Base-by-base conservation (phyloP, 2,888 invertebrate genomes). In the Mesoligia furuncula region DNA sequence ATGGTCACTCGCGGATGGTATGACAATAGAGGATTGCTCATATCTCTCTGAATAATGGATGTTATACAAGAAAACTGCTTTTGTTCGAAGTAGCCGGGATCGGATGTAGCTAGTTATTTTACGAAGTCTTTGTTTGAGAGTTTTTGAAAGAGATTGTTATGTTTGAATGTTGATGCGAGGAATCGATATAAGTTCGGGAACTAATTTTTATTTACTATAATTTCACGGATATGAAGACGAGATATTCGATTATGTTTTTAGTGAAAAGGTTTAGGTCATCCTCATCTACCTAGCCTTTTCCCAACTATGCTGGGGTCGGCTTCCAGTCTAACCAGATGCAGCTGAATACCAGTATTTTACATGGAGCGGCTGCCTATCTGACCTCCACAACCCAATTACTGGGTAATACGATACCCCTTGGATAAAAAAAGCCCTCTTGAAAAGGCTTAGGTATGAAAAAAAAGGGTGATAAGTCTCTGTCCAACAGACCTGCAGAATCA, bases 11-110 rank as follows among this genome's bases (percentile, higher is more conserved):
- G 80, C 73, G 64, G 62, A 54, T 81, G 57, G 66, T 73, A 74
- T 76, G 73, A 81, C 80, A 81, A 79, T 77, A 51, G 73, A 62
- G 67, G 67, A 81, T 84, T 71, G 77, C 74, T 69, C 79, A 83
- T 79, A 80, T 80, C 73, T 73, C 73, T 64, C 67, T 83, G 86
- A 79, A 81, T 81, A 77, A 87, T 87, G 81, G 77, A 81, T 88
- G 48, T 51, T 77, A 64, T 67, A 75, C 48, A 82, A 81, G 78
- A 77, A 85, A 80, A 87, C 76, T 83, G 74, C 79, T 80, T 88
- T 87, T 79, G 75, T 83, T 79, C 62, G 27, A n/a, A 65, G 69
- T 70, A 54, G 64, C 45, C 13, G 17, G 67, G 57, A 75, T 75
- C 67, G 73, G 59, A 51, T 57, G 36, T 69, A 51, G 70, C 39